Evolutionary conservation across 2,888 invertebrate species (phyloP), one percentile per base, ranked within the genome.

Genomic region (Brachylomia viminalis): DNA sequence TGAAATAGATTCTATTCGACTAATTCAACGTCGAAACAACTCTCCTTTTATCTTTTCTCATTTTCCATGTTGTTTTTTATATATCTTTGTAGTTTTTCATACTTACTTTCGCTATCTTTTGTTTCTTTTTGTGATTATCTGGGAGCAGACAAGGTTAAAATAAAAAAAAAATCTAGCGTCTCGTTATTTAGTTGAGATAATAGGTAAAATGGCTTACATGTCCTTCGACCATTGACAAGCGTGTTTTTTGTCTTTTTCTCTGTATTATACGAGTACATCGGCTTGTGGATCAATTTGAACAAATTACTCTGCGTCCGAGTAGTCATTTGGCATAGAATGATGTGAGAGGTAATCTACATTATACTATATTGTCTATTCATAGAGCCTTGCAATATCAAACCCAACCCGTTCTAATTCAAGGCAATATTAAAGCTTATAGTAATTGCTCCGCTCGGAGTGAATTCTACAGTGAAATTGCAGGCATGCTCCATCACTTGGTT

Each of bases 41-140:
- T 49, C n/a, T 86, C 45, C 75, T 80, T 86, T 75, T 86, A 80
- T 85, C 75, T 80, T 83, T 86, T 83, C 73, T 77, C 71, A 86
- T 86, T 86, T 86, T 72, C 75, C 71, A 74, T 75, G 67, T 79
- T 61, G 45, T 75, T 86, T 86, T 81, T 77, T 71, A 54, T 70
- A 62, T 69, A 72, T 62, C 27, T 58, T 56, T 70, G 61, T 70
- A 61, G 56, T 75, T 75, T 83, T 83, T 79, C 58, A 72, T 79
- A 74, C 54, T 67, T 64, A 61, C 45, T 78, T 72, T 59, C 33
- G 45, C n/a, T 45, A 47, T 45, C 33, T 74, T 58, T 68, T 27
- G 65, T 69, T 66, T 56, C 45, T 66, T 54, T 74, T 68, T 69
- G 45, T 62, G 27, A 72, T 68, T 83, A 69, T 68, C 49, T 61